Evolutionary conservation across 1,140 invertebrate genomes (phyloP).

Genomic region (Heliconius congener): DNA sequence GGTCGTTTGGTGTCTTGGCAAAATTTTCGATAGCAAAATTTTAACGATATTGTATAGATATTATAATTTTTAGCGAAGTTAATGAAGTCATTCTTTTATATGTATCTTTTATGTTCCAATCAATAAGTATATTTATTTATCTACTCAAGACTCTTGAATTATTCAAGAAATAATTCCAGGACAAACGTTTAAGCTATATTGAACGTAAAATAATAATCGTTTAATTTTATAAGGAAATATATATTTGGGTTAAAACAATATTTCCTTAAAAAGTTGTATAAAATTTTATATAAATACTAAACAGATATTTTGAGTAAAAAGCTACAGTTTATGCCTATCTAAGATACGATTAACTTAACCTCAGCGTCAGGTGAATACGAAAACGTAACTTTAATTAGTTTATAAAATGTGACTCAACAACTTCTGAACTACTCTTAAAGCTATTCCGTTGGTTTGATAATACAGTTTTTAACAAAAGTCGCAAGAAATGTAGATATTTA

Average conservation of each 20-base stretch:
- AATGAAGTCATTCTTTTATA: too few species aligned
- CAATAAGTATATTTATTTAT: too few species aligned
- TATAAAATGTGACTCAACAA: conserved; percentile 15
- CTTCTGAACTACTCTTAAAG: background rate
- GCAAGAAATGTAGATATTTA: conserved; percentile 2
- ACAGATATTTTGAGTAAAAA: too few species aligned
- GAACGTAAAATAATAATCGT: background rate
- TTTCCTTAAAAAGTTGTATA: too few species aligned
- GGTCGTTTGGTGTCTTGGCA: too few species aligned
- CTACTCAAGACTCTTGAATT: background rate
- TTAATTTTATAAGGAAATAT: too few species aligned
- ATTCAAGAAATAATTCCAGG: background rate
- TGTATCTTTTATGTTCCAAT: too few species aligned
- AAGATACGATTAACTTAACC: conserved; percentile 14
- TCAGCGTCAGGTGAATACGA: background rate
- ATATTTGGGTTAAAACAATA: too few species aligned
- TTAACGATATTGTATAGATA: too few species aligned
- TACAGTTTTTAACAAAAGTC: conserved; percentile 7
- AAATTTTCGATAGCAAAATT: too few species aligned
- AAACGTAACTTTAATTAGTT: conserved; percentile 19
- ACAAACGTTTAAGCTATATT: background rate
- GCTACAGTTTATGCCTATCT: background rate
- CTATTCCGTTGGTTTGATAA: background rate
- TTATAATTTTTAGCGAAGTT: too few species aligned
- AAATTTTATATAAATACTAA: too few species aligned